Evolutionary conservation across 2,797 vertebrate genomes (phyloP).

Genomic region (Aselliscus stoliczkanus): DNA sequence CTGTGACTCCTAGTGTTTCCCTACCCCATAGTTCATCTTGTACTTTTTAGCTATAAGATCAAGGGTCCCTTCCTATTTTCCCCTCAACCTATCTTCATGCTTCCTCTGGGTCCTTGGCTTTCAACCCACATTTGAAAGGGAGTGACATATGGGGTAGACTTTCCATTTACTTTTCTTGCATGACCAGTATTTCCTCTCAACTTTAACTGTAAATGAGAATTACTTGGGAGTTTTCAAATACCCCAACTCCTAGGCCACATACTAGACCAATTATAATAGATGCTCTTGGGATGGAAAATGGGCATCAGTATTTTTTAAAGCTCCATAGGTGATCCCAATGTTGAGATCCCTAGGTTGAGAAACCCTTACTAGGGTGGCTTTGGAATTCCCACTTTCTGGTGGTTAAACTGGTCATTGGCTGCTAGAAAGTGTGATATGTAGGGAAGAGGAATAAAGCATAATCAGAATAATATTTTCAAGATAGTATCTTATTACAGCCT

Average conservation of each 20-base stretch:
- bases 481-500: not conserved
- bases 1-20: not conserved
- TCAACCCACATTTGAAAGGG: not conserved
- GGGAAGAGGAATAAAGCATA: slow-evolving; percentile 5
- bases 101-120: not conserved
- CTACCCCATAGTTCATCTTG: not conserved
- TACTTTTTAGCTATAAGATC: not conserved
- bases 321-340: not conserved
- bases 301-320: not conserved
- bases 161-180: not conserved
- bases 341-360: not conserved
- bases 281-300: not conserved
- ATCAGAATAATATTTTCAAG: not conserved
- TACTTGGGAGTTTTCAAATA: not conserved
- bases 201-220: not conserved
- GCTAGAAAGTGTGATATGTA: not conserved
- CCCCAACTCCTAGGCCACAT: not conserved
- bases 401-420: not conserved
- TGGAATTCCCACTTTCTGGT: not conserved
- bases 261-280: not conserved
- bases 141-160: not conserved
- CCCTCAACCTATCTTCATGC: not conserved
- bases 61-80: not conserved
- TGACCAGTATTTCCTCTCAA: not conserved
- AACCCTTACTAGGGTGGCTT: not conserved